These are phyloP conservation scores for Lithobates pipiens DNA, from an alignment of 2,797 vertebrate species.

Conservation along the genomic window DNA sequence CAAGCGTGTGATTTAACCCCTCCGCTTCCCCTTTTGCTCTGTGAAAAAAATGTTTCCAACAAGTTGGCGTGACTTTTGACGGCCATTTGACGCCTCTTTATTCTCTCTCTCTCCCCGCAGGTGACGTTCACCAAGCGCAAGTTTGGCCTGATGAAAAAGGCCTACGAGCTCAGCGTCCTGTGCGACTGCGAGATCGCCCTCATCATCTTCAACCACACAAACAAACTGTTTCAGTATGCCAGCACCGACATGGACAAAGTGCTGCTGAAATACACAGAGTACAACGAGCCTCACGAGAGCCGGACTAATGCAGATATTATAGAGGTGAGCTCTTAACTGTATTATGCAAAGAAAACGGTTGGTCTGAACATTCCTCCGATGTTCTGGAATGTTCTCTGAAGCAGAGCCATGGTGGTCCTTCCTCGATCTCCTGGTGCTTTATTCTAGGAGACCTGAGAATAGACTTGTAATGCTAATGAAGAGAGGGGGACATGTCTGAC, in stretches of 20 bases:
- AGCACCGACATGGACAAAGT: constrained; percentile 94
- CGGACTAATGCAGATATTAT: constrained; percentile 96
- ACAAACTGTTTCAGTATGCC: constrained; percentile 96
- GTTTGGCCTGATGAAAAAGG: constrained; percentile 90
- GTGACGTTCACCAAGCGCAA: constrained; percentile 98
- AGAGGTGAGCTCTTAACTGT: constrained; percentile 76
- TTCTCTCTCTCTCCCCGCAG: constrained; percentile 67
- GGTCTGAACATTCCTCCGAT: too few species aligned
- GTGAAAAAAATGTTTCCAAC: too few species aligned
- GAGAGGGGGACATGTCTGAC: too few species aligned
- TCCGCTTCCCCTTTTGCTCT: too few species aligned
- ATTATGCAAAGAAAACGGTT: too few species aligned
- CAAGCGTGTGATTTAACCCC: too few species aligned
- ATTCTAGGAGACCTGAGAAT: too few species aligned
- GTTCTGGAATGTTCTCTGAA: too few species aligned
- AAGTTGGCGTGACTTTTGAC: neutral
- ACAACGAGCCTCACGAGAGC: constrained; percentile 97
- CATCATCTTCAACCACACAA: constrained; percentile 99
- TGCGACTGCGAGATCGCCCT: constrained; percentile 98
- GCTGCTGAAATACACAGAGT: constrained; percentile 92
- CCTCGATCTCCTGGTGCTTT: too few species aligned
- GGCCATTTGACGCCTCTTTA: too few species aligned
- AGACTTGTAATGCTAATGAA: too few species aligned
- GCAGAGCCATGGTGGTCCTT: too few species aligned
- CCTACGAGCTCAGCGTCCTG: constrained; percentile 87